Percentiles rank a stretch among this genome's conserved stretches.
phyloP scores from a whole-genome alignment of 2,888 invertebrate species.

The Andricus quercusramuli region DNA sequence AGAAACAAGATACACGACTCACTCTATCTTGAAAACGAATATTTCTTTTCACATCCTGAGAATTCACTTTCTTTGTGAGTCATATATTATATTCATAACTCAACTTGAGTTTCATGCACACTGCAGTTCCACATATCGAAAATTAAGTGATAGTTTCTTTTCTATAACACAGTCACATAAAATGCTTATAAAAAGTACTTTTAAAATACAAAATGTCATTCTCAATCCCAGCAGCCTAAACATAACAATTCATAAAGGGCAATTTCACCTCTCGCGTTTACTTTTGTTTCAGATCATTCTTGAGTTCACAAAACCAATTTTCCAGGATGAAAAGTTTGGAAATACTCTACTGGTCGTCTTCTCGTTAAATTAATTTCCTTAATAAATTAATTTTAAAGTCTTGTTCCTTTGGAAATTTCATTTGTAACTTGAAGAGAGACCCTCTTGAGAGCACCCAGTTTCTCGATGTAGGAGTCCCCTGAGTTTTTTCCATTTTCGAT shows the following conservation, averaged over 20 bases:
- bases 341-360: background rate
- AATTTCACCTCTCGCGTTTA: background rate
- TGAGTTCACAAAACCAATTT: background rate
- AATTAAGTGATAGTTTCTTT: background rate
- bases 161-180: background rate
- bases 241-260: background rate
- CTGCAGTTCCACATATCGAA: background rate
- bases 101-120: background rate
- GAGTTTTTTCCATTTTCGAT: conserved; percentile 66
- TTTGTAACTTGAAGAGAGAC: conserved; percentile 74
- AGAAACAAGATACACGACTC: background rate
- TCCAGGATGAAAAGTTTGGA: background rate
- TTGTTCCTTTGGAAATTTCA: conserved; percentile 74
- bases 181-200: background rate
- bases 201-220: background rate
- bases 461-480: conserved; percentile 69
- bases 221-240: background rate
- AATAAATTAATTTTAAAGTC: conserved; percentile 63
- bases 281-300: conserved; percentile 1
- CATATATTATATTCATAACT: background rate
- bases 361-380: background rate
- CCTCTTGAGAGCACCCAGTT: conserved; percentile 72
- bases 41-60: background rate
- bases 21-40: background rate
- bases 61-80: conserved; percentile 9